These are phyloP conservation scores for Zhengitettix transpicula DNA, from an alignment of 2,888 invertebrate species.

Conservation along the genomic window DNA sequence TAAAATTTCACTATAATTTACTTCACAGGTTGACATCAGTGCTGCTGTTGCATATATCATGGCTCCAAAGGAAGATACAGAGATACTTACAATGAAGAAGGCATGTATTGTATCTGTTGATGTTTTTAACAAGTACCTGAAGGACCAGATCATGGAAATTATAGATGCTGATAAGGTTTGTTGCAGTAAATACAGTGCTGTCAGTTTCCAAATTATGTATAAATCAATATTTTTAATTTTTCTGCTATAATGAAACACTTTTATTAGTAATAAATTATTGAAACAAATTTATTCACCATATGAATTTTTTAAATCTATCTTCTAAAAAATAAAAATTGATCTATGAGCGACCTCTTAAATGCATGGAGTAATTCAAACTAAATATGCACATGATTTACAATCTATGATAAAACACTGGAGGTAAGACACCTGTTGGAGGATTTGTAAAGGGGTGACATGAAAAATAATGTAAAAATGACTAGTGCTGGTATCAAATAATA, in stretches of 20 bases:
- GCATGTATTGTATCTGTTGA: constrained; percentile 87
- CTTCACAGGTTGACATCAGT: constrained; percentile 55
- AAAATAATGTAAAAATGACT: too few relatives aligned
- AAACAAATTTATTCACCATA: too few relatives aligned
- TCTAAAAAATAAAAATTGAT: not conserved
- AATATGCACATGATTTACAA: too few relatives aligned
- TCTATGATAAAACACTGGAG: too few relatives aligned
- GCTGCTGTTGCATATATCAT: constrained; percentile 70
- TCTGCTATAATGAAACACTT: not conserved
- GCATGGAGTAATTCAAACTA: too few relatives aligned
- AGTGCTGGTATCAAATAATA: too few relatives aligned
- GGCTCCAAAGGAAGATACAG: constrained; percentile 88
- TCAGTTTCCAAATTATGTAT: not conserved
- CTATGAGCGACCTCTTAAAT: not conserved
- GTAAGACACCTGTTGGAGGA: too few relatives aligned
- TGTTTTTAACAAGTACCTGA: constrained; percentile 89
- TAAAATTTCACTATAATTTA: not conserved
- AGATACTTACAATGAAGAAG: constrained; percentile 77
- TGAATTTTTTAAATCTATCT: not conserved
- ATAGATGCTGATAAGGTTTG: constrained; percentile 90
- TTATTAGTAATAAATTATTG: not conserved
- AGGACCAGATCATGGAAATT: constrained; percentile 96
- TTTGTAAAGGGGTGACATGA: too few relatives aligned
- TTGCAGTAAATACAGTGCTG: too few relatives aligned
- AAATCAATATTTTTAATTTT: not conserved